Evolutionary conservation across 2,113 vertebrate species (phyloP).

Genomic region (Piliocolobus tephrosceles): DNA sequence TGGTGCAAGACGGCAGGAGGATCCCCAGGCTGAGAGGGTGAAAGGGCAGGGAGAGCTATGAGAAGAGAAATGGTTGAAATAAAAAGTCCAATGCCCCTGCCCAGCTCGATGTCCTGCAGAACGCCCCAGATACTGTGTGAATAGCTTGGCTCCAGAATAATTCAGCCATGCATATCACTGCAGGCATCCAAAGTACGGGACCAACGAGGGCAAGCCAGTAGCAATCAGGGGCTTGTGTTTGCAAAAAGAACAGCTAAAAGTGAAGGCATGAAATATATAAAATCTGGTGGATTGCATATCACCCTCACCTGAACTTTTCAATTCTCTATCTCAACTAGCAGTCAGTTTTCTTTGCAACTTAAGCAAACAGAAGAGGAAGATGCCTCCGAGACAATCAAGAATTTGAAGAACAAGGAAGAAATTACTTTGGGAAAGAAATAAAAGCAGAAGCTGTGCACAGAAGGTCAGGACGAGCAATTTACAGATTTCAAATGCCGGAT

Average conservation of each 20-base stretch:
- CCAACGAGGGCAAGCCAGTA: rapidly evolving
- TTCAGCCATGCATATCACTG: rapidly evolving
- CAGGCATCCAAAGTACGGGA: background rate
- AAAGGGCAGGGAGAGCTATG: background rate
- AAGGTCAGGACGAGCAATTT: slow-evolving; percentile 43
- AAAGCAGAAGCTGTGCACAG: slow-evolving; percentile 27
- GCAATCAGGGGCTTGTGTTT: background rate
- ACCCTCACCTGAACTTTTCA: background rate
- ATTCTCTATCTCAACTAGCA: background rate
- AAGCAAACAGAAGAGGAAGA: slow-evolving; percentile 9
- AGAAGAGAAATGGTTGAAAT: background rate
- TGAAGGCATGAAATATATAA: background rate
- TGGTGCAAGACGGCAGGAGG: background rate
- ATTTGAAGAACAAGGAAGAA: slow-evolving; percentile 52
- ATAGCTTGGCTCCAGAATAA: background rate
- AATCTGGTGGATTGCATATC: background rate
- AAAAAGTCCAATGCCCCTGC: background rate
- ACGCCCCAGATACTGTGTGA: background rate
- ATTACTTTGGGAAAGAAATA: slow-evolving; percentile 25
- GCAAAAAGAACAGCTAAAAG: background rate
- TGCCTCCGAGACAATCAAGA: background rate
- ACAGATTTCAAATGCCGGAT: slow-evolving; percentile 31
- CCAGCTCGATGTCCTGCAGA: rapidly evolving
- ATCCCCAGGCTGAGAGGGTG: background rate
- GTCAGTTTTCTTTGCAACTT: background rate